Evolutionary conservation across 2,797 vertebrate species (phyloP).

Genomic region (Columba guinea): DNA sequence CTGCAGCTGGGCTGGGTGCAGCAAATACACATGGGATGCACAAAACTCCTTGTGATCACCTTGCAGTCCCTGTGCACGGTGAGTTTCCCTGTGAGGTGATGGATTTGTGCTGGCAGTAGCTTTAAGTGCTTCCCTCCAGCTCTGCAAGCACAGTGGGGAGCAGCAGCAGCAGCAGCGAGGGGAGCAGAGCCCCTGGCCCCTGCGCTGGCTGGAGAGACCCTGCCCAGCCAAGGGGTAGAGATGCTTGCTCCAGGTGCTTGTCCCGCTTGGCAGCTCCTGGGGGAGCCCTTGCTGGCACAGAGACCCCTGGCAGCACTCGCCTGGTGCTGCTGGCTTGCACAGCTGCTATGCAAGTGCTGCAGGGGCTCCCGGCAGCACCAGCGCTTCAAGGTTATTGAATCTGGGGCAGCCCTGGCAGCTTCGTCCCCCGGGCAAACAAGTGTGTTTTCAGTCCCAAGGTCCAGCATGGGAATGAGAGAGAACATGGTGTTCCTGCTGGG

Average conservation of each 20-base stretch:
- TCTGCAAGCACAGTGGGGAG: accelerated
- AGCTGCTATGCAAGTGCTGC: background rate
- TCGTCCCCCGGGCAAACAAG: background rate
- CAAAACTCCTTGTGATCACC: accelerated
- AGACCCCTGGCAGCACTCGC: slow-evolving; percentile 19
- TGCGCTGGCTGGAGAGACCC: no score
- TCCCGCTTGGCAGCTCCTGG: background rate
- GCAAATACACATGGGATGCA: accelerated
- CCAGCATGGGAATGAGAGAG: background rate
- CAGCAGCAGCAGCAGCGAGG: background rate
- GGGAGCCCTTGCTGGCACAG: background rate
- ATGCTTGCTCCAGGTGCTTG: background rate
- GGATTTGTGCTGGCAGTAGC: background rate
- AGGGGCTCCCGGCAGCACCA: slow-evolving; percentile 12
- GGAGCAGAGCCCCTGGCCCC: background rate
- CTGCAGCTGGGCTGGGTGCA: accelerated
- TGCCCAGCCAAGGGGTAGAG: slow-evolving; percentile 21
- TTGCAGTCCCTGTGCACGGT: accelerated
- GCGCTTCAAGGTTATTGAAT: slow-evolving; percentile 67
- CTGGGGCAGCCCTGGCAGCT: slow-evolving; percentile 53
- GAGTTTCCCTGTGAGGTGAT: background rate
- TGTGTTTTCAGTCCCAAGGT: background rate
- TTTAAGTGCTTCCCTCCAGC: background rate
- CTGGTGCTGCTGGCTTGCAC: background rate
- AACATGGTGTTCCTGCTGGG: background rate